Percentiles rank a stretch among this genome's conserved stretches.
These are phyloP conservation scores for Chroicocephalus ridibundus DNA, from an alignment of 2,113 vertebrate species.

Conservation along the genomic window DNA sequence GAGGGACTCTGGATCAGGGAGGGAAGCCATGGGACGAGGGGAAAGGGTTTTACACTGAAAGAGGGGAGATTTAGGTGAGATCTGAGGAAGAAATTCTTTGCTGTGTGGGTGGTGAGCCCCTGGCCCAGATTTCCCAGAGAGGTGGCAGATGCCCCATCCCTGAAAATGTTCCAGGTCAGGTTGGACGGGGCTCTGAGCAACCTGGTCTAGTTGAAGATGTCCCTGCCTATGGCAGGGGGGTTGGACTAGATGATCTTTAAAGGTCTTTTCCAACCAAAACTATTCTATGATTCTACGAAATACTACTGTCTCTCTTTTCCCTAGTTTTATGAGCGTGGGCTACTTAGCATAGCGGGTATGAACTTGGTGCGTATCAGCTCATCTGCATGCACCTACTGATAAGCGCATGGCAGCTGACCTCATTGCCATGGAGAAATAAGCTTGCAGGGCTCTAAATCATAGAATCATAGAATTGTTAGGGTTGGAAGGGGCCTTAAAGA, in stretches of 20 bases:
- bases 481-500: too few species aligned
- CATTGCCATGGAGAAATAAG: not conserved
- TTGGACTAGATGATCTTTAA: too few species aligned
- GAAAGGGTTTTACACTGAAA: too few species aligned
- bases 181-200: not conserved
- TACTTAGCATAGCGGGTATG: fast-evolving
- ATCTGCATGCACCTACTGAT: not conserved
- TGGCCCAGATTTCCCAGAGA: not conserved
- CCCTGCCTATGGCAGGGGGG: not conserved
- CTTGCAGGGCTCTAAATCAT: not conserved
- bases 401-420: not conserved
- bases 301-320: not conserved
- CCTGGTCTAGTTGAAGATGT: not conserved
- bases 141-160: not conserved
- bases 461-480: too few species aligned
- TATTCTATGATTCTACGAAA: not conserved
- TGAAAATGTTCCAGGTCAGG: not conserved
- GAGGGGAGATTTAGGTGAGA: too few species aligned
- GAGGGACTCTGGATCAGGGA: not conserved
- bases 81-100: too few species aligned
- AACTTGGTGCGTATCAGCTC: not conserved
- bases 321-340: fast-evolving
- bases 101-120: fast-evolving
- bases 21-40: not conserved
- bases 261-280: not conserved